A percentile compares a stretch with the other conserved stretches of the same genome.
Conservation (phyloP, 23 tunicate genomes). For the Pegea sp. region DNA sequence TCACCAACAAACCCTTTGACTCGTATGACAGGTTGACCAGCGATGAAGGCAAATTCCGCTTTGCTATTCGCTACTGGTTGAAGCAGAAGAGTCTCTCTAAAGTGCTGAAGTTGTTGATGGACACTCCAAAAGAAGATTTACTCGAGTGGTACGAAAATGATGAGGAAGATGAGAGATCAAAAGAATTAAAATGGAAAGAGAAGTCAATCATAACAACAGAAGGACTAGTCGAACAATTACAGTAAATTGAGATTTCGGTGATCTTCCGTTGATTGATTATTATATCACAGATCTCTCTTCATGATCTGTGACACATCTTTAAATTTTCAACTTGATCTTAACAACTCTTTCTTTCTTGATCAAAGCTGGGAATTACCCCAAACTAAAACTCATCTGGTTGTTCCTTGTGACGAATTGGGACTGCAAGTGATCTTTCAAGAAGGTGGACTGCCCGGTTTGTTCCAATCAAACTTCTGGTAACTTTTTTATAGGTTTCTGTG, state of each 20-base stretch:
- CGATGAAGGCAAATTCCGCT: constrained; percentile 39
- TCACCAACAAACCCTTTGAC: too few relatives aligned
- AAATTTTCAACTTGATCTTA: constrained; percentile 27
- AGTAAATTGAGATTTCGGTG: constrained; percentile 5
- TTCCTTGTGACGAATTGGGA: constrained; percentile 59
- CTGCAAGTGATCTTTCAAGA: constrained; percentile 33
- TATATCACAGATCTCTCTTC: constrained; percentile 52
- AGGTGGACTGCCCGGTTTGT: too few relatives aligned
- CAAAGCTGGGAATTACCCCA: constrained; percentile 55
- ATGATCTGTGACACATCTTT: constrained; percentile 38
- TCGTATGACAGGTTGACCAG: constrained; percentile 32
- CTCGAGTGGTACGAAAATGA: constrained; percentile 3
- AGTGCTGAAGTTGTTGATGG: constrained; percentile 39
- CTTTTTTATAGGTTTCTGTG: constrained; percentile 41
- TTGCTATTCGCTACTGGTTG: constrained; percentile 37
- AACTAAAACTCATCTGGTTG: constrained; percentile 34
- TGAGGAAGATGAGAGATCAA: constrained; percentile 13
- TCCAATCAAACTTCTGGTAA: too few relatives aligned
- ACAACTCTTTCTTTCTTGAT: constrained; percentile 53
- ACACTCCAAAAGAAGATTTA: constrained; percentile 8
- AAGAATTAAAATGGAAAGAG: constrained; percentile 42
- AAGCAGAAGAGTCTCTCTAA: constrained; percentile 31
- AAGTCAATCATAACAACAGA: constrained; percentile 36
- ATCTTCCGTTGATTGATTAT: too few relatives aligned
- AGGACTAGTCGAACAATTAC: constrained; percentile 57